Conservation (phyloP, 2,113 vertebrate genomes). For the Rhinoderma darwinii region DNA sequence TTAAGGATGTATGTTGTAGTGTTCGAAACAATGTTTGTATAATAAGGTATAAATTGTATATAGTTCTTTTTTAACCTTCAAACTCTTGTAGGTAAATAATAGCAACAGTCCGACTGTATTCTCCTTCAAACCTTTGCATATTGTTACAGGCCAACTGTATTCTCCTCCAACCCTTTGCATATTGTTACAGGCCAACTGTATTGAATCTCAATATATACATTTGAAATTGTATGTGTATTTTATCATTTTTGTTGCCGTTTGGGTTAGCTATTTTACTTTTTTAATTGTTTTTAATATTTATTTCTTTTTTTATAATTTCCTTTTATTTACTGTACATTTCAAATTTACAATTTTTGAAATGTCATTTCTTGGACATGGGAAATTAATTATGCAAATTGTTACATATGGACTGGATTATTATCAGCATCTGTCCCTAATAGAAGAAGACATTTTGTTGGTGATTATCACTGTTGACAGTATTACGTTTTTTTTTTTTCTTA, state of each 20-base stretch:
- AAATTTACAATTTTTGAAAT: conserved; percentile 60
- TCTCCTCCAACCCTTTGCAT: conserved; percentile 65
- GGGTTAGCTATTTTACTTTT: conserved; percentile 64
- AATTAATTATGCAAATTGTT: conserved; percentile 76
- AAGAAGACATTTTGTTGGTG: conserved; percentile 66
- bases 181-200: conserved; percentile 62
- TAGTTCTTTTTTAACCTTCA: conserved; percentile 80
- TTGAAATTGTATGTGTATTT: conserved; percentile 64
- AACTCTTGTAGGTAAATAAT: conserved; percentile 89
- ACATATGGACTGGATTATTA: conserved; percentile 63
- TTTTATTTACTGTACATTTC: conserved; percentile 58
- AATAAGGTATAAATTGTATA: conserved; percentile 91
- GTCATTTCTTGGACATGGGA: conserved; percentile 60
- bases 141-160: conserved; percentile 73
- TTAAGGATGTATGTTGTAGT: conserved; percentile 87
- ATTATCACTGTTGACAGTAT: conserved; percentile 77
- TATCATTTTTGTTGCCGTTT: conserved; percentile 69
- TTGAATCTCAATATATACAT: conserved; percentile 64
- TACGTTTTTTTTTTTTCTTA: conserved; percentile 60
- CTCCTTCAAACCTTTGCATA: conserved; percentile 64
- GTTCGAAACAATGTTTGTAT: conserved; percentile 70
- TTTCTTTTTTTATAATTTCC: conserved; percentile 68
- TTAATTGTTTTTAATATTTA: conserved; percentile 65
- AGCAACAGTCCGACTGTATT: conserved; percentile 79
- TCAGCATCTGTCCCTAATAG: conserved; percentile 62